Percentiles rank a stretch among this genome's conserved stretches.
Conservation (phyloP, 2,888 invertebrate species). For the Melanophora roralis region DNA sequence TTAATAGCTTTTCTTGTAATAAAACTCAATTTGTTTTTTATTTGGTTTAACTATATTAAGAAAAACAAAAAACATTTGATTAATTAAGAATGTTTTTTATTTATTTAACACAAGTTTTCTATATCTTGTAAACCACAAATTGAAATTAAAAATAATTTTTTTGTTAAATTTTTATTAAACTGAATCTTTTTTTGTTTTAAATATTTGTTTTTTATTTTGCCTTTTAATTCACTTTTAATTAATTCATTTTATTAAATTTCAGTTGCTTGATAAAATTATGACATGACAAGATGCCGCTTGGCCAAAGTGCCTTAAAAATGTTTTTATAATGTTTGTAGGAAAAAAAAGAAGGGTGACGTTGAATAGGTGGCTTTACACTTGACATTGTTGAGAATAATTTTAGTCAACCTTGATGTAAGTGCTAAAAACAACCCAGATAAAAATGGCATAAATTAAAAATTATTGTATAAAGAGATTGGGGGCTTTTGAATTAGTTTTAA, state of each 20-base stretch:
- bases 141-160: background rate
- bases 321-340: background rate
- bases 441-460: background rate
- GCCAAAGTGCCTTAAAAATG: background rate
- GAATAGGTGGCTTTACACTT: constrained; percentile 7
- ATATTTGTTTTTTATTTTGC: background rate
- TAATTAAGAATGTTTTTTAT: no score
- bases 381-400: constrained; percentile 45
- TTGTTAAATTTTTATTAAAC: background rate
- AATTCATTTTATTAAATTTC: constrained; percentile 35
- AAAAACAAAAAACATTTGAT: background rate
- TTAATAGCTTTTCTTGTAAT: background rate
- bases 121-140: background rate
- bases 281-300: constrained; percentile 4
- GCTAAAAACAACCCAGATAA: constrained; percentile 1
- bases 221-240: constrained; percentile 11
- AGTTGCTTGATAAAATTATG: constrained; percentile 27
- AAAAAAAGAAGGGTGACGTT: background rate
- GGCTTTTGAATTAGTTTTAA: no score
- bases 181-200: constrained; percentile 10
- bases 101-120: no score
- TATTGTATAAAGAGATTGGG: background rate
- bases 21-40: background rate
- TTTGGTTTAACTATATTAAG: background rate
- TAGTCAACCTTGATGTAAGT: constrained; percentile 27